These are phyloP conservation scores for Cirrhinus mrigala DNA, from an alignment of 2,797 vertebrate species.

Conservation along the genomic window DNA sequence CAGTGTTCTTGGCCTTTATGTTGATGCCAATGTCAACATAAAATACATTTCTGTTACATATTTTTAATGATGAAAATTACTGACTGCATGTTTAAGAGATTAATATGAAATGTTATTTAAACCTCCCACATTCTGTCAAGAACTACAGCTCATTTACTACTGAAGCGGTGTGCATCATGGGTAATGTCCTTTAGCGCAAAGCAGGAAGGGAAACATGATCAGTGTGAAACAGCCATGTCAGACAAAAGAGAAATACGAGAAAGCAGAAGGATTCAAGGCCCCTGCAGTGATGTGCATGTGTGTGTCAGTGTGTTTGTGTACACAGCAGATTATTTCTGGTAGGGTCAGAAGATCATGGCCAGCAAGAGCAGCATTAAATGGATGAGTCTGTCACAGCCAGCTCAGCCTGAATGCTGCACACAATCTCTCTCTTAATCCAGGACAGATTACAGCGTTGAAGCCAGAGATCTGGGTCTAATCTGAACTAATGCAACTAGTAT, in stretches of 20 bases:
- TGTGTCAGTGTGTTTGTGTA: slow-evolving; percentile 20
- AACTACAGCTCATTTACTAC: not conserved
- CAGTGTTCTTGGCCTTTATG: not conserved
- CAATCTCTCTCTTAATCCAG: slow-evolving; percentile 56
- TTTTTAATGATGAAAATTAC: not conserved
- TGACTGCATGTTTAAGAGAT: not conserved
- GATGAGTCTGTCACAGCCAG: slow-evolving; percentile 47
- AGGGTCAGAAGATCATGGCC: slow-evolving; percentile 35
- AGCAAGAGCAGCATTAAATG: slow-evolving; percentile 48
- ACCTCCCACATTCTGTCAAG: not conserved
- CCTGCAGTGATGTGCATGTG: not conserved
- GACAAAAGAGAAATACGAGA: slow-evolving; percentile 21
- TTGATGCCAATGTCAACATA: not conserved
- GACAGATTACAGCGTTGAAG: slow-evolving; percentile 55
- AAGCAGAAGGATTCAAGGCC: not conserved
- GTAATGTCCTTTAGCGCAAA: slow-evolving; percentile 35
- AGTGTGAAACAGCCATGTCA: slow-evolving; percentile 11
- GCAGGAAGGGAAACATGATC: slow-evolving; percentile 12
- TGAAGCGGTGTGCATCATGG: slow-evolving; percentile 42
- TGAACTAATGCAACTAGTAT: slow-evolving; percentile 37
- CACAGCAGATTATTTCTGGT: slow-evolving; percentile 26
- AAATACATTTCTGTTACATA: not conserved
- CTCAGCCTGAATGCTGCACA: slow-evolving; percentile 19
- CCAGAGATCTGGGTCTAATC: slow-evolving; percentile 49
- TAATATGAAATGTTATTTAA: slow-evolving; percentile 1